Percentiles rank a stretch among this genome's conserved stretches.
Evolutionary conservation across 2,888 invertebrate species (phyloP).

Genomic region (Panzeria rudis): DNA sequence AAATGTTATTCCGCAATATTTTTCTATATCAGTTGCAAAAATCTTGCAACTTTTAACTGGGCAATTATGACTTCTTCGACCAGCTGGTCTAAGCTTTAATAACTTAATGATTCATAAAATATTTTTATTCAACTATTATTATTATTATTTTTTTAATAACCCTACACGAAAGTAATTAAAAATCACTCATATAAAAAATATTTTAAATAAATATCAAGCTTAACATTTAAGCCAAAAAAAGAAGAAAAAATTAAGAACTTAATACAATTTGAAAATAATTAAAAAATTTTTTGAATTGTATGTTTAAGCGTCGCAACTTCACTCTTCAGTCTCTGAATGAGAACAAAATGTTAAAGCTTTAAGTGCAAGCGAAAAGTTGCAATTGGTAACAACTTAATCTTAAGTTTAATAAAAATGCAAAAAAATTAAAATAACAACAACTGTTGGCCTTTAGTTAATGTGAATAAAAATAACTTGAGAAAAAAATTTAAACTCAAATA

Average conservation of each 20-base stretch:
- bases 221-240: constrained; percentile 35
- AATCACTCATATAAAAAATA: constrained; percentile 1
- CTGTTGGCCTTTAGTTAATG: constrained; percentile 38
- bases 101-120: constrained; percentile 45
- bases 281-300: constrained; percentile 32
- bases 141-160: constrained; percentile 20
- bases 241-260: not conserved
- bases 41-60: not conserved
- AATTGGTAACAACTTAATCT: constrained; percentile 66
- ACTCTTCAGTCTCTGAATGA: constrained; percentile 1
- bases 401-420: constrained; percentile 26
- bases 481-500: constrained; percentile 25
- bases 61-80: not conserved
- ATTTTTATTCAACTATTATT: constrained; percentile 15
- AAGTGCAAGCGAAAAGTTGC: constrained; percentile 22
- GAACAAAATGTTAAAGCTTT: constrained; percentile 21
- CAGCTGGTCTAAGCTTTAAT: not conserved
- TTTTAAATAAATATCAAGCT: constrained; percentile 34
- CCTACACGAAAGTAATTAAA: constrained; percentile 30
- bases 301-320: not conserved
- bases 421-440: constrained; percentile 8
- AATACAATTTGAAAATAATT: constrained; percentile 36
- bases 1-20: too few relatives aligned
- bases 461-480: constrained; percentile 12
- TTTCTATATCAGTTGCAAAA: too few relatives aligned